Evolutionary conservation across 2,113 vertebrate genomes (phyloP).

Genomic region (Crotalus viridis): DNA sequence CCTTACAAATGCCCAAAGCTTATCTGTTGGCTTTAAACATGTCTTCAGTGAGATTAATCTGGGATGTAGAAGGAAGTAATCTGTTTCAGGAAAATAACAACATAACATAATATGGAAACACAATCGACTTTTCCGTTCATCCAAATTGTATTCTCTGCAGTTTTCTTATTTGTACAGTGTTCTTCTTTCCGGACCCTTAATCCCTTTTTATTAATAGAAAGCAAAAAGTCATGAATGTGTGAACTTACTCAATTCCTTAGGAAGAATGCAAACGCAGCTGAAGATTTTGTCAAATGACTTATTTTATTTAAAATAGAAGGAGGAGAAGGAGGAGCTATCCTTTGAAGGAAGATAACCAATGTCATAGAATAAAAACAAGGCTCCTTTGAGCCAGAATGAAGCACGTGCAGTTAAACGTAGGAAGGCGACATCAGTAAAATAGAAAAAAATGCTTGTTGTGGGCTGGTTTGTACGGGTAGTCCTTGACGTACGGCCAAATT

Average conservation of each 20-base stretch:
- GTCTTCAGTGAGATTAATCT: constrained; percentile 19
- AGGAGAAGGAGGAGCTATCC: not conserved
- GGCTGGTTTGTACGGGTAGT: not conserved
- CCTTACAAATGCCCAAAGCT: constrained; percentile 5
- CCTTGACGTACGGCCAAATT: no score
- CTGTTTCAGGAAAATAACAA: constrained; percentile 17
- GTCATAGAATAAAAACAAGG: not conserved
- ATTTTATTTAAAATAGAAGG: not conserved
- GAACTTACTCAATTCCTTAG: not conserved
- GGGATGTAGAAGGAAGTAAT: constrained; percentile 3
- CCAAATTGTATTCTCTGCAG: not conserved
- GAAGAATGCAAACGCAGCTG: not conserved
- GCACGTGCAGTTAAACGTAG: not conserved
- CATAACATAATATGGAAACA: not conserved
- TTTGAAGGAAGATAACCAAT: not conserved
- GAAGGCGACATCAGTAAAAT: not conserved
- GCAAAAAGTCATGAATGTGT: not conserved
- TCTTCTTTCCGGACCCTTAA: not conserved
- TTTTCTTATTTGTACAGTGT: not conserved
- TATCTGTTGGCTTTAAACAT: constrained; percentile 2
- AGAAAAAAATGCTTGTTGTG: not conserved
- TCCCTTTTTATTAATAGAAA: constrained; percentile 4
- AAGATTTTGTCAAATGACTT: not conserved
- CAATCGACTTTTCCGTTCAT: not conserved
- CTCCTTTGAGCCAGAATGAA: not conserved